Evolutionary conservation across 1,140 invertebrate species (phyloP).

Genomic region (Drosophila melanica): DNA sequence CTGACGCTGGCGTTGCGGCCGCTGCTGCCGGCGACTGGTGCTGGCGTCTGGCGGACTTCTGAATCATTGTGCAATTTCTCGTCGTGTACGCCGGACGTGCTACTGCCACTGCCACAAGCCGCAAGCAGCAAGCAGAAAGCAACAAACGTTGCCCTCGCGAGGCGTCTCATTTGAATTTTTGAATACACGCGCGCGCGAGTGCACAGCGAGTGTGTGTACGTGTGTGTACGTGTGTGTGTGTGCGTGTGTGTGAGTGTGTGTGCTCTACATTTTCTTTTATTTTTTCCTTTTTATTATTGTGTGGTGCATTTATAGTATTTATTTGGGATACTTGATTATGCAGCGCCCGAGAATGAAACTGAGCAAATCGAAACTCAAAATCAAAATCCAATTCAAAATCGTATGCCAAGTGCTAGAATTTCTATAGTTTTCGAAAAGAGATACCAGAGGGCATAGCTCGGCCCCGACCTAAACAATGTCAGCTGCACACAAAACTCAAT

Average conservation of each 20-base stretch:
- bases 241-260: conserved; percentile 20
- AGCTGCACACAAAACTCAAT: conserved; percentile 4
- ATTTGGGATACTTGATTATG: conserved; percentile 23
- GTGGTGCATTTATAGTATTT: conserved; percentile 17
- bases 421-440: background rate
- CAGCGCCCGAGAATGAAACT: conserved; percentile 8
- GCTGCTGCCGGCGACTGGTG: conserved; percentile 14
- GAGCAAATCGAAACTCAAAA: conserved; percentile 3
- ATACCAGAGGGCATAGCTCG: background rate
- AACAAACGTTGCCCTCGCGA: conserved; percentile 21
- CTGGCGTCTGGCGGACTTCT: conserved; percentile 43
- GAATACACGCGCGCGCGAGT: conserved; percentile 20
- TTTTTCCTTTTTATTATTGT: conserved; percentile 43
- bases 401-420: background rate
- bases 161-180: conserved; percentile 46
- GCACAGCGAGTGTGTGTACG: background rate
- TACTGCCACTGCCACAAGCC: conserved; percentile 33
- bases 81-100: conserved; percentile 64
- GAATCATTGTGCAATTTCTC: conserved; percentile 73
- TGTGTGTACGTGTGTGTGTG: conserved; percentile 10
- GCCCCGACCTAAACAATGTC: conserved; percentile 7
- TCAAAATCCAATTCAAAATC: conserved; percentile 1
- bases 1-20: background rate
- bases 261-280: conserved; percentile 61
- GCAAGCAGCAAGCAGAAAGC: conserved; percentile 16